These are phyloP conservation scores for Montipora cactus DNA, from an alignment of 64 coral and sea anemone species.

Conservation along the genomic window DNA sequence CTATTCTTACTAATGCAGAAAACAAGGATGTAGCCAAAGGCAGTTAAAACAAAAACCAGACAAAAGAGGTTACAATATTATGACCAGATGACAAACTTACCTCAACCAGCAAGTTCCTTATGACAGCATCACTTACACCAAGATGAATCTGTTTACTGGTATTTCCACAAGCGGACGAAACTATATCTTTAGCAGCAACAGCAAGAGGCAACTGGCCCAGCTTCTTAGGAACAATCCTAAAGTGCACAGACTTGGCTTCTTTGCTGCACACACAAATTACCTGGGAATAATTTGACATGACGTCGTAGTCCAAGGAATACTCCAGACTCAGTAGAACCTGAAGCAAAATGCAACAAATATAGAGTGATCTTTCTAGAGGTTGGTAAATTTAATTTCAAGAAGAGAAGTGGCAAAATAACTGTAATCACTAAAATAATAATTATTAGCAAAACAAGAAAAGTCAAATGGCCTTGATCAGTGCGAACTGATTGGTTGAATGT, in stretches of 20 bases:
- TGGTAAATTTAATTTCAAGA: neutral
- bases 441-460: too few species aligned
- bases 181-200: slow-evolving; percentile 66
- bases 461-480: too few species aligned
- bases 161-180: slow-evolving; percentile 57
- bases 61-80: neutral
- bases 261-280: slow-evolving; percentile 89
- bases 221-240: slow-evolving; percentile 72
- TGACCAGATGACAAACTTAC: neutral
- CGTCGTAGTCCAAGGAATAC: slow-evolving; percentile 67
- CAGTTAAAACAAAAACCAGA: too few species aligned
- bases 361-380: neutral
- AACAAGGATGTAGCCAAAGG: too few species aligned
- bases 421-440: too few species aligned
- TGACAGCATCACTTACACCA: slow-evolving; percentile 78
- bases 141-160: slow-evolving; percentile 23
- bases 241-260: slow-evolving; percentile 85
- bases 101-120: slow-evolving; percentile 93
- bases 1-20: too few species aligned
- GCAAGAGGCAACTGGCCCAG: slow-evolving; percentile 85
- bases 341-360: neutral
- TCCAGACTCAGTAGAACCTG: slow-evolving; percentile 74
- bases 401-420: too few species aligned
- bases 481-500: too few species aligned
- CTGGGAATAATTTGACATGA: slow-evolving; percentile 46